phyloP scores from a whole-genome alignment of 2,113 vertebrate genomes.

The Oncorhynchus tshawytscha region DNA sequence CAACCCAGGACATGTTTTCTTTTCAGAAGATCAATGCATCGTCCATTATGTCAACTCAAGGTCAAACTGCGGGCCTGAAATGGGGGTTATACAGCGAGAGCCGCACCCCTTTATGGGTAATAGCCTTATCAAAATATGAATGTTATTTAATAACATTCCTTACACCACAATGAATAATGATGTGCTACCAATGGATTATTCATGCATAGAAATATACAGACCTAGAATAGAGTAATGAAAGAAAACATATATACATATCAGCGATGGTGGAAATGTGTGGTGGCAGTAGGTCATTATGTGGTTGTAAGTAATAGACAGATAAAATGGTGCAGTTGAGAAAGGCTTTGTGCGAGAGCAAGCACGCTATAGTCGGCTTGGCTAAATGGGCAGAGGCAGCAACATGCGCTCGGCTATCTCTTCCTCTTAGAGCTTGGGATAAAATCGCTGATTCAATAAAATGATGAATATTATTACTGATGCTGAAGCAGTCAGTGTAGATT shows the following conservation, averaged over 20 bases:
- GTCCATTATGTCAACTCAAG: constrained; percentile 16
- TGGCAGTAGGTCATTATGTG: constrained; percentile 29
- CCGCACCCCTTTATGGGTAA: constrained; percentile 6
- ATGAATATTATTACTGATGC: constrained; percentile 34
- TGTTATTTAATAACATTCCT: constrained; percentile 9
- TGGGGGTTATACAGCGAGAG: not conserved
- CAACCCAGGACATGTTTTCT: constrained; percentile 18
- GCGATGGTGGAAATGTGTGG: constrained; percentile 12
- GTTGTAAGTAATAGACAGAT: constrained; percentile 27
- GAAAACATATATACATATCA: not conserved
- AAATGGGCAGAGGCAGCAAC: constrained; percentile 25
- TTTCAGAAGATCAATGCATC: constrained; percentile 29
- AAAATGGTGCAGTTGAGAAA: not conserved
- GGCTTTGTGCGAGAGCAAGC: not conserved
- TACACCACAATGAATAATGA: constrained; percentile 10
- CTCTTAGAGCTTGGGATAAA: constrained; percentile 22
- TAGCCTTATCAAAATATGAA: constrained; percentile 22
- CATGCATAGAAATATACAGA: constrained; percentile 4
- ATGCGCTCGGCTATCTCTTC: constrained; percentile 11
- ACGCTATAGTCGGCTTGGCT: constrained; percentile 27
- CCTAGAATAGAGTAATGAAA: constrained; percentile 5
- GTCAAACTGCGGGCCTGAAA: constrained; percentile 10
- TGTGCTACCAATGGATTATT: constrained; percentile 1
- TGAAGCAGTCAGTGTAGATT: constrained; percentile 46
- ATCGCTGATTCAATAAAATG: constrained; percentile 44